Evolutionary conservation across 2,113 vertebrate species (phyloP).

Genomic region (Syrrhaptes paradoxus): DNA sequence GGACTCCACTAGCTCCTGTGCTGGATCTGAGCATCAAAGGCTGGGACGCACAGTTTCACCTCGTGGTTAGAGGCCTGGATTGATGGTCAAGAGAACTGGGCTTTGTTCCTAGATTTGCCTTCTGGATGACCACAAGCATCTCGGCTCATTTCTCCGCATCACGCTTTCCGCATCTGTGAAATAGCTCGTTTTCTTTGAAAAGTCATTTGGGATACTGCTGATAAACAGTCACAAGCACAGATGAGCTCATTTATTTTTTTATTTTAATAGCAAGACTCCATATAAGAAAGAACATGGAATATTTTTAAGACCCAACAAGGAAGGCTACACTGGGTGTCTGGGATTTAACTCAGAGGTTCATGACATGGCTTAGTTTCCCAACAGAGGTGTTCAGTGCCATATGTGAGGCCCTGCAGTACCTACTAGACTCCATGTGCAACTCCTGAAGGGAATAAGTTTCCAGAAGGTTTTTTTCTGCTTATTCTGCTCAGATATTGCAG

Average conservation of each 20-base stretch:
- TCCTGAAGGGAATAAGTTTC: background rate
- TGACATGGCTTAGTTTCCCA: background rate
- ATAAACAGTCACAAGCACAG: background rate
- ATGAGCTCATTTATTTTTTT: background rate
- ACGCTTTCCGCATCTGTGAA: background rate
- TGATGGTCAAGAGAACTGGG: background rate
- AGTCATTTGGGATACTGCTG: background rate
- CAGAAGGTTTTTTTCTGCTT: background rate
- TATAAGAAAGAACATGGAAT: background rate
- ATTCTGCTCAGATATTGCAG: background rate
- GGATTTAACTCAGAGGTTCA: background rate
- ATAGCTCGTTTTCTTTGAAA: background rate
- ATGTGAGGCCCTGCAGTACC: accelerated
- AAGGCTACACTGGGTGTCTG: background rate
- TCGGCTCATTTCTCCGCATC: background rate
- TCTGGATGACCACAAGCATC: background rate
- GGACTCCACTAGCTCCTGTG: background rate
- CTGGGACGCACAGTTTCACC: background rate
- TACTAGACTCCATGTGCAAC: background rate
- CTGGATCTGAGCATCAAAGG: background rate
- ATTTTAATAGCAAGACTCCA: background rate
- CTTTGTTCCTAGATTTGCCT: background rate
- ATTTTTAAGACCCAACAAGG: background rate
- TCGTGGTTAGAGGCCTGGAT: background rate
- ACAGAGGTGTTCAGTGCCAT: accelerated